Evolutionary conservation across 2,888 invertebrate genomes (phyloP).

Genomic region (Cephus spinipes): DNA sequence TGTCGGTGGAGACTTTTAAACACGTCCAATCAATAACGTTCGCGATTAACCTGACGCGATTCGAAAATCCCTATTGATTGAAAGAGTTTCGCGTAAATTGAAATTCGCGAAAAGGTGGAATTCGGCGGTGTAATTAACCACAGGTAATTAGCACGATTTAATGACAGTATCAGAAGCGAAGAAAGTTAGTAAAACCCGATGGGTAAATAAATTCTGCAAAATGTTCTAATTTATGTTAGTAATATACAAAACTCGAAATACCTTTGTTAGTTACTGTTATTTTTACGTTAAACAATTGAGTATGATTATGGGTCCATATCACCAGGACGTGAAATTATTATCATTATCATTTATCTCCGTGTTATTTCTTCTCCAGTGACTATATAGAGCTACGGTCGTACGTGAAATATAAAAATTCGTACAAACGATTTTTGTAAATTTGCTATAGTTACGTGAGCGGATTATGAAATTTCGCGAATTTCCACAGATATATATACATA

Average conservation of each 20-base stretch:
- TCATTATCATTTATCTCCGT: neutral
- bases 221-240: neutral
- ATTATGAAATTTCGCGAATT: neutral
- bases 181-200: neutral
- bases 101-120: neutral
- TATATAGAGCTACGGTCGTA: neutral
- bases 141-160: neutral
- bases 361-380: neutral
- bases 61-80: neutral
- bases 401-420: neutral
- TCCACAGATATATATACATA: neutral
- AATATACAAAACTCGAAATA: neutral
- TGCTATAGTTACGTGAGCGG: neutral
- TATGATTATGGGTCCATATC: neutral
- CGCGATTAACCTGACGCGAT: neutral
- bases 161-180: neutral
- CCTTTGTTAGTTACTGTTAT: neutral
- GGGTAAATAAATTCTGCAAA: neutral
- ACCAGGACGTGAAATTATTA: neutral
- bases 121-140: neutral
- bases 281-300: neutral
- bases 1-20: neutral
- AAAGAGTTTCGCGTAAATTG: neutral
- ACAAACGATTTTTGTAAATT: neutral
- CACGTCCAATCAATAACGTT: neutral